phyloP scores from a whole-genome alignment of 37 sponge, comb jelly and placozoan genomes.

The Axinella damicornis region DNA sequence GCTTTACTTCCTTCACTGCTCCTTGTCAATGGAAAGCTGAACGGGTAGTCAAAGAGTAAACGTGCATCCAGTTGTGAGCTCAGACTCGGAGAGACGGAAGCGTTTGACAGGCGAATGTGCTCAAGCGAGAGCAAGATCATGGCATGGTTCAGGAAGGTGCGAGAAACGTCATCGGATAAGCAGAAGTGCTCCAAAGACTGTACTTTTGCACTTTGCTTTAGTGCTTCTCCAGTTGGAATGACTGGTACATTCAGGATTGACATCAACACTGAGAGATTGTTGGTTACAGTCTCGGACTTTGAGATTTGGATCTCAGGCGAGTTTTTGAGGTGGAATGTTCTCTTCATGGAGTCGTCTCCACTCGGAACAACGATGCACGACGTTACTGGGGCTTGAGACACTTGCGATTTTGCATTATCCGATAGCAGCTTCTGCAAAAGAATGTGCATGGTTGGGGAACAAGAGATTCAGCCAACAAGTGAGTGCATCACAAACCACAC shows the following conservation, averaged over 20 bases:
- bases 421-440: background rate
- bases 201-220: conserved; percentile 7
- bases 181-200: conserved; percentile 55
- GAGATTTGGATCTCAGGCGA: background rate
- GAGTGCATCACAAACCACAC: too few species aligned
- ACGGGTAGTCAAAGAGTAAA: conserved; percentile 61
- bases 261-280: background rate
- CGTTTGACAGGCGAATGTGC: conserved; percentile 26
- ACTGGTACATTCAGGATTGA: too few species aligned
- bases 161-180: background rate
- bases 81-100: background rate
- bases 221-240: too few species aligned
- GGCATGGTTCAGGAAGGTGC: conserved; percentile 10
- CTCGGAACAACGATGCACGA: background rate
- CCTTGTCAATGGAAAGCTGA: conserved; percentile 4
- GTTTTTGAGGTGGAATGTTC: background rate
- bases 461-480: background rate
- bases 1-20: conserved; percentile 1
- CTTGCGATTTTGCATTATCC: background rate
- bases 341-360: background rate
- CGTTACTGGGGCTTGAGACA: background rate
- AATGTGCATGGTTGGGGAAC: too few species aligned
- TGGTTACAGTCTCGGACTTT: background rate
- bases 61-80: background rate
- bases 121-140: conserved; percentile 61